Percentiles rank a stretch among this genome's conserved stretches.
Evolutionary conservation across 2,888 invertebrate species (phyloP).

Genomic region (Lymantria dispar): DNA sequence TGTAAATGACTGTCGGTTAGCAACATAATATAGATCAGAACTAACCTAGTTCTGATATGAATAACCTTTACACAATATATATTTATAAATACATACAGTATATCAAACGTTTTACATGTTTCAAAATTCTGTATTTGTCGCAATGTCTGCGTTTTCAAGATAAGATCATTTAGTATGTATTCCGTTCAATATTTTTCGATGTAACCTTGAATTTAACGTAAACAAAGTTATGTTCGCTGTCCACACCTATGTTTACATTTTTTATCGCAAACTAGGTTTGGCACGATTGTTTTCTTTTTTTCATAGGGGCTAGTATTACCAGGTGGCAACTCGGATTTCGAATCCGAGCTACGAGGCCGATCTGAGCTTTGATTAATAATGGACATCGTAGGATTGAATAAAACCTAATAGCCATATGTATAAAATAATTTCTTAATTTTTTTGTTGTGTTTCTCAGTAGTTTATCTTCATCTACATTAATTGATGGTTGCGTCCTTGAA

Average conservation of each 20-base stretch:
- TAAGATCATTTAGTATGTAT: slow-evolving; percentile 31
- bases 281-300: slow-evolving; percentile 9
- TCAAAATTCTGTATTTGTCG: slow-evolving; percentile 30
- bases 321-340: too few relatives aligned
- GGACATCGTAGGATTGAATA: too few relatives aligned
- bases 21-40: slow-evolving; percentile 26
- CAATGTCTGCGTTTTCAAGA: slow-evolving; percentile 38
- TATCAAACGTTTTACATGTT: slow-evolving; percentile 14
- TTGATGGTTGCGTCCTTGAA: too few relatives aligned
- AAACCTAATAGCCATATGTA: too few relatives aligned
- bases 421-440: too few relatives aligned
- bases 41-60: neutral
- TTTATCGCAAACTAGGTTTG: slow-evolving; percentile 42
- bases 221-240: slow-evolving; percentile 33
- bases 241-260: slow-evolving; percentile 64
- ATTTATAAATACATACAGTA: neutral
- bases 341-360: too few relatives aligned
- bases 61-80: slow-evolving; percentile 11
- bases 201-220: slow-evolving; percentile 59
- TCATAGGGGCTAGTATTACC: too few relatives aligned
- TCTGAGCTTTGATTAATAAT: too few relatives aligned
- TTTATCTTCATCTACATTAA: too few relatives aligned
- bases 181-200: slow-evolving; percentile 29
- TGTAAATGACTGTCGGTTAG: slow-evolving; percentile 36
- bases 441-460: too few relatives aligned